phyloP scores from a whole-genome alignment of 2,113 vertebrate genomes.

The Orthonyx spaldingii region DNA sequence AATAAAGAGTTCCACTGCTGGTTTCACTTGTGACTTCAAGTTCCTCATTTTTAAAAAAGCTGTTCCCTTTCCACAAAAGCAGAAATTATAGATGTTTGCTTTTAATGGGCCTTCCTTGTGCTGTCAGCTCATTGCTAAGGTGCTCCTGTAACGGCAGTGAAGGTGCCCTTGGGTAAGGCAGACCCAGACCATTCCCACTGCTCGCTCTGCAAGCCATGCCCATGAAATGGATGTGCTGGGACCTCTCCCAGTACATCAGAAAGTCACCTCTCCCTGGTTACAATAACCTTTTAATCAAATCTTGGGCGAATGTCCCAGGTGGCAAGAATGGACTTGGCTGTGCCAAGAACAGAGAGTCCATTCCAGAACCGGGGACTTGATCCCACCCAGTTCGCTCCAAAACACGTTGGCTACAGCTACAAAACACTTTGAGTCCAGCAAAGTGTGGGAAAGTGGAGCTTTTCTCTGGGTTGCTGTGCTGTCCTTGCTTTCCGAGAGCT shows the following conservation, averaged over 20 bases:
- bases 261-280: not conserved
- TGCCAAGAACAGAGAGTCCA: conserved; percentile 16
- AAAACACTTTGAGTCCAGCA: not conserved
- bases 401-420: not conserved
- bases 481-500: not conserved
- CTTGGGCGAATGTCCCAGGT: not conserved
- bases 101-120: not conserved
- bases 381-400: not conserved
- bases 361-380: not conserved
- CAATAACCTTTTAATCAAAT: conserved; percentile 38
- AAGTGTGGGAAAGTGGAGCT: not conserved
- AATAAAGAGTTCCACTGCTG: not conserved
- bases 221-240: not conserved
- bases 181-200: not conserved
- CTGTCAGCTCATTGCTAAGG: not conserved
- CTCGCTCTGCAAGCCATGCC: not conserved
- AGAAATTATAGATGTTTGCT: not conserved
- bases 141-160: not conserved
- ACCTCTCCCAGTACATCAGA: not conserved
- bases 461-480: accelerated
- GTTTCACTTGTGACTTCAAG: not conserved
- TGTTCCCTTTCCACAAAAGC: not conserved
- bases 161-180: not conserved
- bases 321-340: not conserved
- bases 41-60: not conserved